Evolutionary conservation across 2,113 vertebrate genomes (phyloP), one percentile per base, ranked within the genome.

Genomic region (Cyrtonyx montezumae): DNA sequence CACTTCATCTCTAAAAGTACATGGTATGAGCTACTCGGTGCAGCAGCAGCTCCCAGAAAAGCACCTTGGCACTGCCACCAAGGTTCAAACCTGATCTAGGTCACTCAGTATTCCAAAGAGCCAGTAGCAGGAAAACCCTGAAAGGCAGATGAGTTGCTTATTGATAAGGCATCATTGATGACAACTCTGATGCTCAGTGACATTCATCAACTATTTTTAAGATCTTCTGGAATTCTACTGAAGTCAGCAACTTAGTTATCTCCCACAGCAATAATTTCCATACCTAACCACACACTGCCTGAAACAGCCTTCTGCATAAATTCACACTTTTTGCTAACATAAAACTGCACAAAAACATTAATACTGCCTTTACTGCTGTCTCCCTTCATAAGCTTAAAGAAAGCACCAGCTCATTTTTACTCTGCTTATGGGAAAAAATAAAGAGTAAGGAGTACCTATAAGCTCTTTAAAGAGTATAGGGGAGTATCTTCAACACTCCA

Each of bases 1-100:
- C 40, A 79, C 65, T 10, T 42, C 81, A 55, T 46, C 56, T 83
- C 36, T 17, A 25, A 7, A 58, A 73, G 7, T 7, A 66, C 19
- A 9, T 5, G 30, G 20, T 2, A 18, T 0, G 15, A 71, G 40
- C 3, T 79, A 37, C 22, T 19, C 4, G 30, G 42, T 7, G 12
- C 34, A 68, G 48, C 1, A 11, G 59, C 43, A 81, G 69, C 43
- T 59, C 55, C 58, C 43, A 63, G 5, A 62, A 10, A 22, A 46
- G 28, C 42, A 79, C 2, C 36, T 28, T 30, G 56, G 86, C 26
- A 15, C 4, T 48, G 30, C 28, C 21, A 48, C 5, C 12, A 37
- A 77, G 40, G 55, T 18, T 70, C 67, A 70, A 18, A 49, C 13
- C 32, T 12, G 17, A 56, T 55, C 19, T 43, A 51, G 32, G 30